Base-by-base conservation (phyloP, 2,888 invertebrate genomes). In the Dryobotodes eremita region DNA sequence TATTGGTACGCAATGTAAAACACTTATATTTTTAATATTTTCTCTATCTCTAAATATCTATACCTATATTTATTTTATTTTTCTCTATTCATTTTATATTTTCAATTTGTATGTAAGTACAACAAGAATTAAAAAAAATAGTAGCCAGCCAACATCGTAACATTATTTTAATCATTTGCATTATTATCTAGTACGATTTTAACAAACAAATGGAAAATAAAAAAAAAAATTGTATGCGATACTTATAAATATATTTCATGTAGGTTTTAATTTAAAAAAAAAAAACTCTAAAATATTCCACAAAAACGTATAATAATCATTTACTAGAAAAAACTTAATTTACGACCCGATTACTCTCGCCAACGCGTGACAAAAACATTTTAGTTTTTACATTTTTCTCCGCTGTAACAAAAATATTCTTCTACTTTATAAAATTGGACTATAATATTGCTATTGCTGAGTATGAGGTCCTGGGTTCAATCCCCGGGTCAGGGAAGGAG, bases 271-370 rank as follows among this genome's bases (percentile, higher is more conserved):
- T 23, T 17, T 42, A 36, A 55, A 23, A 46, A 66, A 42, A 48
- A 7, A 23, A 31, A 68, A 20, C 8, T 65, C 65, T 17, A 31
- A 57, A 75, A 70, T 59, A 55, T 74, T 53, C 72, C 20, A 62
- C 71, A 55, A 75, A 59, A 80, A 62, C 31, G 75, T 69, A 42
- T 65, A 61, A 71, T 72, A 61, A 66, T 57, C 77, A 53, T 72
- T 65, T n/a, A 53, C 53, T 53, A 77, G 20, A 74, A 86, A 75
- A 77, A 84, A 85, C 15, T 1, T 64, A 77, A 84, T 85, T 82
- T 84, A 84, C n/a, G 86, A 85, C 48, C 36, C 73, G 26, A 82
- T 84, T 71, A 77, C 66, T 26, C 53, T 11, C 71, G 82, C 86
- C 84, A 77, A 77, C 86, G 62, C 68, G 6, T 53, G 82, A 71